A percentile compares a stretch with the other conserved stretches of the same genome.
Conservation (phyloP, 2,888 invertebrate species). For the Athalia cordata region DNA sequence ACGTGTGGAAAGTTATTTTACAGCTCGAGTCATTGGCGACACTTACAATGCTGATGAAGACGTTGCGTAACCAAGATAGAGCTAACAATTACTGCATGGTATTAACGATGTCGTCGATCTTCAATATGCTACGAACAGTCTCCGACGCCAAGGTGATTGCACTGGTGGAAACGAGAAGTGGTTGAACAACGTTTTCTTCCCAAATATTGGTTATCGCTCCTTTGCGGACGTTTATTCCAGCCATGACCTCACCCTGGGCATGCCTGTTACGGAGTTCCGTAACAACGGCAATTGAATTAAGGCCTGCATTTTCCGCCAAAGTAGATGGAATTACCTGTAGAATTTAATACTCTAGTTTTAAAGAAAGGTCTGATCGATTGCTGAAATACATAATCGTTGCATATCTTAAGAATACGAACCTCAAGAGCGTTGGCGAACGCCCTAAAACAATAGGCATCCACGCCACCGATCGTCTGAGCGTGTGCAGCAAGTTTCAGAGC, state of each 20-base stretch:
- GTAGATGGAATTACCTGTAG: constrained; percentile 88
- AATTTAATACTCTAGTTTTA: not conserved
- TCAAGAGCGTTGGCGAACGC: constrained; percentile 98
- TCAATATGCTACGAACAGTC: constrained; percentile 97
- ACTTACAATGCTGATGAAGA: constrained; percentile 28
- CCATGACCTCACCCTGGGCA: constrained; percentile 88
- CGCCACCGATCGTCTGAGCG: constrained; percentile 90
- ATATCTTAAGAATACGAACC: constrained; percentile 55
- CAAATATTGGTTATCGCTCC: constrained; percentile 97
- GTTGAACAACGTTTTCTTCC: constrained; percentile 98
- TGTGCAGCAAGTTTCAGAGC: constrained; percentile 88
- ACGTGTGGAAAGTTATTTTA: not conserved
- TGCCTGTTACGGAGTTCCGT: constrained; percentile 97
- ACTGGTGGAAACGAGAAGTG: constrained; percentile 94
- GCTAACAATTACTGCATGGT: constrained; percentile 61
- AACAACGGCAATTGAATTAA: constrained; percentile 96
- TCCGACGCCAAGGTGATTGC: constrained; percentile 96
- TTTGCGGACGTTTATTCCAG: constrained; percentile 97
- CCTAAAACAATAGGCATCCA: constrained; percentile 95
- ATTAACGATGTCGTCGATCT: constrained; percentile 99
- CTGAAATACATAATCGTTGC: too few relatives aligned
- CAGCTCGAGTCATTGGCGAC: not conserved
- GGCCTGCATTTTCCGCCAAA: constrained; percentile 92
- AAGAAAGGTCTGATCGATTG: not conserved
- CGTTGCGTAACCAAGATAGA: constrained; percentile 15